These are phyloP conservation scores for Chrysogorgia sp. DNA, from an alignment of 92 coral and sea anemone genomes.

Conservation along the genomic window DNA sequence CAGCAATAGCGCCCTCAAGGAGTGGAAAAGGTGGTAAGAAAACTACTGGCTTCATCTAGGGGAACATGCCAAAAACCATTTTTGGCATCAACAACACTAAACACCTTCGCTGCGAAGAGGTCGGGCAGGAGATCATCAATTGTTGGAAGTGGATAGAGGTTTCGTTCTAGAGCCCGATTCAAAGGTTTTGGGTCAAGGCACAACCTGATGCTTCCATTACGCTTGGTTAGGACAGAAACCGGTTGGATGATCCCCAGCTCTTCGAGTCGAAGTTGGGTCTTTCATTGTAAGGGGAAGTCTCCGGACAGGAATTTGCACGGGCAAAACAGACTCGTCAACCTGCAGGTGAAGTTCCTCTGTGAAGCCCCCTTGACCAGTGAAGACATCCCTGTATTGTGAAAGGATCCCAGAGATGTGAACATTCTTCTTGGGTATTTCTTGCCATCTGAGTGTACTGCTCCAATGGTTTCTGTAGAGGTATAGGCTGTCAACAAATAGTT, in stretches of 20 bases:
- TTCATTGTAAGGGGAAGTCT: slow-evolving; percentile 46
- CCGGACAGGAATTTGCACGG: slow-evolving; percentile 51
- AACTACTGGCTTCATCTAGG: too few relatives aligned
- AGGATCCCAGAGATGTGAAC: slow-evolving; percentile 40
- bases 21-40: slow-evolving; percentile 61
- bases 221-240: slow-evolving; percentile 30
- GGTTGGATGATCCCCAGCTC: slow-evolving; percentile 26
- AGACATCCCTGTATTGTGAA: slow-evolving; percentile 43
- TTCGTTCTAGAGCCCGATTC: slow-evolving; percentile 33
- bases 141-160: slow-evolving; percentile 44
- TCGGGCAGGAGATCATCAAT: slow-evolving; percentile 58
- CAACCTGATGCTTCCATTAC: slow-evolving; percentile 38
- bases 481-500: slow-evolving; percentile 41
- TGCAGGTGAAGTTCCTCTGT: slow-evolving; percentile 46
- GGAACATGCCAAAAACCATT: slow-evolving; percentile 65
- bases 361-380: slow-evolving; percentile 50
- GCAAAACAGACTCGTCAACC: slow-evolving; percentile 47
- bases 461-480: background rate
- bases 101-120: slow-evolving; percentile 50
- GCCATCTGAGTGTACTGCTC: slow-evolving; percentile 2
- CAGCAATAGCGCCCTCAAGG: slow-evolving; percentile 56
- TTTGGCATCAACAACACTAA: slow-evolving; percentile 54
- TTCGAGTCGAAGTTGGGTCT: slow-evolving; percentile 33
- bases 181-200: slow-evolving; percentile 56
- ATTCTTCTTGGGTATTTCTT: slow-evolving; percentile 36